Percentiles rank a stretch among this genome's conserved stretches.
phyloP scores from a whole-genome alignment of 2,113 vertebrate genomes.

The Vulpes vulpes region DNA sequence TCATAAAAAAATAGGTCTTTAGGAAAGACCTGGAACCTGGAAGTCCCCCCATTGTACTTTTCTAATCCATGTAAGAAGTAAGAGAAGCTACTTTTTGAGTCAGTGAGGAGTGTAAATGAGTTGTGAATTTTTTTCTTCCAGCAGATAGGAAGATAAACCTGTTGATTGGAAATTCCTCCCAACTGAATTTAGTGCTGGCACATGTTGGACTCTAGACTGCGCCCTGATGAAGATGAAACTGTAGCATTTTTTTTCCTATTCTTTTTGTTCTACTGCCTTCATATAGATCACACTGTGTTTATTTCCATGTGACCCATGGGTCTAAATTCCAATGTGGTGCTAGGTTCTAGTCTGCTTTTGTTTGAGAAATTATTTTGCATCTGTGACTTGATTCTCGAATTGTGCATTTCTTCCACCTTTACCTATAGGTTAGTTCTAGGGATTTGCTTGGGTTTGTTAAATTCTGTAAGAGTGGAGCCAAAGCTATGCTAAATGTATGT shows the following conservation, averaged over 20 bases:
- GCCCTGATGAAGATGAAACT: neutral
- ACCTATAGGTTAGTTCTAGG: neutral
- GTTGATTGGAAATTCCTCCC: neutral
- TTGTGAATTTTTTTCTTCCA: conserved; percentile 10
- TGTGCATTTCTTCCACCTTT: neutral
- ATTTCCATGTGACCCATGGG: neutral
- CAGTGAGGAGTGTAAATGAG: neutral
- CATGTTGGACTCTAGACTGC: neutral
- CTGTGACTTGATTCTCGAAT: neutral
- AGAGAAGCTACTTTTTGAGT: neutral
- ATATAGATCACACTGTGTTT: neutral
- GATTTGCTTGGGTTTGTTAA: neutral
- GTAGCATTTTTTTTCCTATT: neutral
- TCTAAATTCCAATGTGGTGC: neutral
- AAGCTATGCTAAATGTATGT: neutral
- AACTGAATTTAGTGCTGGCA: neutral
- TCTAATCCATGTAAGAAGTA: neutral
- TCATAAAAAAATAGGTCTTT: neutral
- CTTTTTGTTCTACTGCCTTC: neutral
- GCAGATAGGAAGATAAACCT: neutral
- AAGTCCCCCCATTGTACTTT: neutral
- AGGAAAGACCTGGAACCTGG: neutral
- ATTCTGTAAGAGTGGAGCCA: neutral
- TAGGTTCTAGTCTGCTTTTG: neutral
- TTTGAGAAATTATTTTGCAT: conserved; percentile 30